A percentile compares a stretch with the other conserved stretches of the same genome.
These are phyloP conservation scores for Agonopterix subpropinquella DNA, from an alignment of 2,888 invertebrate species.

Conservation along the genomic window DNA sequence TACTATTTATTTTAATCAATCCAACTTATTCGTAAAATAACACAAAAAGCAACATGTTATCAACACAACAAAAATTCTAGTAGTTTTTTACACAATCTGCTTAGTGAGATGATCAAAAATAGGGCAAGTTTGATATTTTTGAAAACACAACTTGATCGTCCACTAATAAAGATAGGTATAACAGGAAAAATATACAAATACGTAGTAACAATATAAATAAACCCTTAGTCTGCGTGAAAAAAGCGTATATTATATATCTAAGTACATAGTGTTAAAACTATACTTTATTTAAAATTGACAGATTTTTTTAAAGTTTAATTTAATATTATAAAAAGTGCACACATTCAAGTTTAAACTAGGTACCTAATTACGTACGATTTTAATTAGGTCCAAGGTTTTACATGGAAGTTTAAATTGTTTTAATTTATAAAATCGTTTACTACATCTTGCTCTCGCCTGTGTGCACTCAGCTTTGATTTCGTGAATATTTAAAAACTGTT, in stretches of 20 bases:
- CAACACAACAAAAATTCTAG: too few species aligned
- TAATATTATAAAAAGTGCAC: constrained; percentile 2
- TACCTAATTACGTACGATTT: not conserved
- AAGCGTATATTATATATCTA: constrained; percentile 3
- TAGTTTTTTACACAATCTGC: too few species aligned
- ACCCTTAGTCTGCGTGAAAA: constrained; percentile 1
- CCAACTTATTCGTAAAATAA: too few species aligned
- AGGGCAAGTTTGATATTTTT: too few species aligned
- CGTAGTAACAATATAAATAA: too few species aligned
- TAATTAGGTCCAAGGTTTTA: not conserved
- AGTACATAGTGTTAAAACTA: constrained; percentile 1
- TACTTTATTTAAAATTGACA: constrained; percentile 17
- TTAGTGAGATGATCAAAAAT: too few species aligned
- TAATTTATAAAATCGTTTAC: not conserved
- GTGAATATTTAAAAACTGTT: not conserved
- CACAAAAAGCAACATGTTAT: too few species aligned
- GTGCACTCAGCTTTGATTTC: constrained; percentile 2
- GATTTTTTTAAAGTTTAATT: constrained; percentile 4
- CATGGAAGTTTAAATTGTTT: constrained; percentile 1
- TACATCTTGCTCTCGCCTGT: not conserved
- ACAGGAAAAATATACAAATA: too few species aligned
- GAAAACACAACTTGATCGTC: too few species aligned
- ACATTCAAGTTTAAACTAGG: not conserved
- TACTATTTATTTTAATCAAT: too few species aligned
- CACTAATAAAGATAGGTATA: too few species aligned